Percentiles rank a stretch among this genome's conserved stretches.
These are phyloP conservation scores for Sturmia bella DNA, from an alignment of 2,888 invertebrate genomes.

Conservation along the genomic window DNA sequence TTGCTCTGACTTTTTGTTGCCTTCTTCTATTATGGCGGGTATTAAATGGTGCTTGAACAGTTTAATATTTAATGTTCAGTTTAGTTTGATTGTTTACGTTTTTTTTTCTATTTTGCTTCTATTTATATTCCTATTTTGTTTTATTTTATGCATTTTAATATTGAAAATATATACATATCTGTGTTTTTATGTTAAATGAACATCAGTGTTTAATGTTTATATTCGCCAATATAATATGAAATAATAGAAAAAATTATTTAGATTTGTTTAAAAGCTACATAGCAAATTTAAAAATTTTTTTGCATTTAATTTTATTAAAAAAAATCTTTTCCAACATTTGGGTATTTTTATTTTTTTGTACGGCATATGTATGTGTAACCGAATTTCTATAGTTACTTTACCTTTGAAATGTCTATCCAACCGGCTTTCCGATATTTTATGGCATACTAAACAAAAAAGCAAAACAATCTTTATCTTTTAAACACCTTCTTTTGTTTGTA, in stretches of 20 bases:
- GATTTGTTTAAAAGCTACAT: background rate
- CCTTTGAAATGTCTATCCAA: background rate
- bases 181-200: slow-evolving; percentile 42
- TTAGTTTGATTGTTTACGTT: slow-evolving; percentile 53
- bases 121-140: slow-evolving; percentile 6
- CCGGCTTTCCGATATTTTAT: background rate
- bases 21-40: slow-evolving; percentile 35
- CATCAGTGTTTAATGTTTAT: slow-evolving; percentile 29
- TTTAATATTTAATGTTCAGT: slow-evolving; percentile 62
- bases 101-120: background rate
- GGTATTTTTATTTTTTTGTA: no score
- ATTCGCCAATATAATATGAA: slow-evolving; percentile 26
- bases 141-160: slow-evolving; percentile 45
- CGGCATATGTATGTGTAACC: no score
- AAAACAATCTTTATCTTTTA: slow-evolving; percentile 25
- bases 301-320: background rate
- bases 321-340: no score
- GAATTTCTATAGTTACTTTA: no score
- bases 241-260: slow-evolving; percentile 26
- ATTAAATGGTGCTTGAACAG: slow-evolving; percentile 58
- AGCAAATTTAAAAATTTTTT: background rate
- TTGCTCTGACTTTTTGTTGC: slow-evolving; percentile 28
- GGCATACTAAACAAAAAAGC: slow-evolving; percentile 20
- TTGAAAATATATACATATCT: slow-evolving; percentile 51
- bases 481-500: slow-evolving; percentile 2